Evolutionary conservation across 2,888 invertebrate genomes (phyloP).

Genomic region (Drosophila parthenogenetica): DNA sequence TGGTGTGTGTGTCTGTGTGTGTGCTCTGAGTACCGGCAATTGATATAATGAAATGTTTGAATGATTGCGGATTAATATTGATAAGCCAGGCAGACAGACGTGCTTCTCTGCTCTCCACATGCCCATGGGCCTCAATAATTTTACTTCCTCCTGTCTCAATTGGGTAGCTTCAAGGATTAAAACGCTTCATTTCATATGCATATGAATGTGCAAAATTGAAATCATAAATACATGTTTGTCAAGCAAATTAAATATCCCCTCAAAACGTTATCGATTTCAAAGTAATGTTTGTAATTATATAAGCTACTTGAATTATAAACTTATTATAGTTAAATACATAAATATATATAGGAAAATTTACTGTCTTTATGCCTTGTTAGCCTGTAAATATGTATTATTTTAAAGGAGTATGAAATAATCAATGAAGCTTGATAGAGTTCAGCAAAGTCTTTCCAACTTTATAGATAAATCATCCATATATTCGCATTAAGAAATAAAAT

Average conservation of each 20-base stretch:
- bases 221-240: slow-evolving; percentile 3
- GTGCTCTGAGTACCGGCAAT: slow-evolving; percentile 34
- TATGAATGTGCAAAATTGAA: background rate
- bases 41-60: slow-evolving; percentile 63
- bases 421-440: too few relatives aligned
- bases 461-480: too few relatives aligned
- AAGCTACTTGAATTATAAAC: background rate
- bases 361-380: too few relatives aligned
- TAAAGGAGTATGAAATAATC: too few relatives aligned
- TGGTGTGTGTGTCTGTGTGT: too few relatives aligned
- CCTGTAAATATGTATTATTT: too few relatives aligned
- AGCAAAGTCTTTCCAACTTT: too few relatives aligned
- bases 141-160: background rate
- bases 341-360: too few relatives aligned
- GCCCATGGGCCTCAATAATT: background rate
- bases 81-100: slow-evolving; percentile 17
- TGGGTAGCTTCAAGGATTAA: slow-evolving; percentile 11
- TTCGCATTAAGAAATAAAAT: too few relatives aligned
- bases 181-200: slow-evolving; percentile 18
- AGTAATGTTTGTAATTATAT: slow-evolving; percentile 3
- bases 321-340: background rate
- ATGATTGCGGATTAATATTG: slow-evolving; percentile 62
- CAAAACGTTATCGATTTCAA: slow-evolving; percentile 7
- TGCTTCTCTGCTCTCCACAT: background rate
- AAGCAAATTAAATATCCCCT: slow-evolving; percentile 11